Evolutionary conservation across 23 tunicate species (phyloP), one percentile per base, ranked within the genome.

Genomic region (Halocynthia aurantium): DNA sequence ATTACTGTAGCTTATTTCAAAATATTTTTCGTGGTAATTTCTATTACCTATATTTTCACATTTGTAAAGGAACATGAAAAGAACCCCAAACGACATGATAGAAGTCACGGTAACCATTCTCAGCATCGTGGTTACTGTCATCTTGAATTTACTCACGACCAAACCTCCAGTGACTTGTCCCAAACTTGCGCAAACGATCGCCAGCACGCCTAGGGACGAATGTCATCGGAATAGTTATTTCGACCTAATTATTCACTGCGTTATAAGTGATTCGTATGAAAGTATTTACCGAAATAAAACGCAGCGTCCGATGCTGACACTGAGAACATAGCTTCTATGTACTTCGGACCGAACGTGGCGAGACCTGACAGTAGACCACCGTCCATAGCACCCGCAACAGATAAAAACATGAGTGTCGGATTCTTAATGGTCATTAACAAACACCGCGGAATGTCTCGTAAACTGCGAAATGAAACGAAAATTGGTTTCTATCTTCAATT

Each of bases 311-410:
- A 67, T 5, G 90, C 84, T 54, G 77, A 74, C 19, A 90, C n/a
- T 20, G 84, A 86, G 64, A 77, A 90, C 52, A 78, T 76, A 8
- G 85, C 73, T 50, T 90, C 97, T 52, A 90, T 56, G 72, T 81
- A 90, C 75, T 92, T 92, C 6, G 98, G 71, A 4, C 98, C 98
- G 69, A 92, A 92, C 20, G 86, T 84, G 7, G 92, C 85, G 61
- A 92, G 61, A 6, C 89, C 98, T 7, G 56, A 49, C n/a, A 91
- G 73, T 4, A 91, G 81, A 6, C 87, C 52, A 6, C 86, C 76
- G 69, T 91, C 97, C 20, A 85, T 62, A n/a, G 84, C 86, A 52
- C 72, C 68, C 18, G 77, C 90, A n/a, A 91, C 22, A 11, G 90
- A 81, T 20, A 80, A 55, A 15, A 77, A 72, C 52, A 92, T 57